phyloP scores from a whole-genome alignment of 23 tunicate species.

The Halocynthia roretzi region DNA sequence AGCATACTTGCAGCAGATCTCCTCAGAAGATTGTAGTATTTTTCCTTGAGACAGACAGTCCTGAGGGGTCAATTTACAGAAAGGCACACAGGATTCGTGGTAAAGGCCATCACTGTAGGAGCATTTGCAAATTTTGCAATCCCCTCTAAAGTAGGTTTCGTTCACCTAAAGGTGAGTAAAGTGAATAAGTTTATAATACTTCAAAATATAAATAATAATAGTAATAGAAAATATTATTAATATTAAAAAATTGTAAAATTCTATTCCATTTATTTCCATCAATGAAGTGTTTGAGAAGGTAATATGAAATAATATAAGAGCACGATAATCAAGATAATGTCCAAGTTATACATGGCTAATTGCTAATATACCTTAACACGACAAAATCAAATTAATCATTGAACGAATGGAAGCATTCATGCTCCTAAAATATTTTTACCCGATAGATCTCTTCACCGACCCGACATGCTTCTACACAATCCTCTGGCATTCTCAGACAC shows the following conservation, averaged over 20 bases:
- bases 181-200: too few relatives aligned
- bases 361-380: too few relatives aligned
- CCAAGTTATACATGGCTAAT: too few relatives aligned
- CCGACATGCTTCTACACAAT: slow-evolving; percentile 67
- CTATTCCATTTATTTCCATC: too few relatives aligned
- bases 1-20: slow-evolving; percentile 78
- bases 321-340: too few relatives aligned
- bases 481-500: slow-evolving; percentile 61
- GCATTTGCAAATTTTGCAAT: slow-evolving; percentile 68
- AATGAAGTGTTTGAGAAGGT: too few relatives aligned
- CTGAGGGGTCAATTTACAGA: slow-evolving; percentile 58
- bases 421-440: slow-evolving; percentile 22
- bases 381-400: too few relatives aligned
- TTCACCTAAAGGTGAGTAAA: slow-evolving; percentile 25
- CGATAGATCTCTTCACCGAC: slow-evolving; percentile 29
- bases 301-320: too few relatives aligned
- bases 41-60: slow-evolving; percentile 46
- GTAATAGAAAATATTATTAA: too few relatives aligned
- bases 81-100: slow-evolving; percentile 56
- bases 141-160: slow-evolving; percentile 43
- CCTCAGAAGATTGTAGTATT: slow-evolving; percentile 30
- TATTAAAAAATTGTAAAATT: too few relatives aligned
- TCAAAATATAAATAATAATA: too few relatives aligned
- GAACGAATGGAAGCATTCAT: too few relatives aligned
- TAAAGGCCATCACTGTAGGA: slow-evolving; percentile 47